These are phyloP conservation scores for Ammodytes marinus DNA, from an alignment of 2,113 vertebrate species.

Conservation along the genomic window DNA sequence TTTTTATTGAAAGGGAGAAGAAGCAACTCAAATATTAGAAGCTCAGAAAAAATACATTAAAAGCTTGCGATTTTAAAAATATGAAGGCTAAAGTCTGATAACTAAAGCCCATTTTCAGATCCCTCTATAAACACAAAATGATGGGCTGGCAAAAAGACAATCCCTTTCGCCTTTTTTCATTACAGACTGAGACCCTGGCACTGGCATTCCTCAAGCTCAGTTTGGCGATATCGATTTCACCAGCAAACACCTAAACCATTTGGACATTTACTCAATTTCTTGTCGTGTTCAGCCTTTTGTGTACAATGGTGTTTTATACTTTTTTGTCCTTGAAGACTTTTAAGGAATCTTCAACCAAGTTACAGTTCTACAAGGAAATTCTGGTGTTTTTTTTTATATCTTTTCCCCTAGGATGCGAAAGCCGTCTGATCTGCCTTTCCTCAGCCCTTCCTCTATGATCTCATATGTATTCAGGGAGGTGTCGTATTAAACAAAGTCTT, in stretches of 20 bases:
- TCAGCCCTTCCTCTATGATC: constrained; percentile 17
- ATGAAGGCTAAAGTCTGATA: constrained; percentile 58
- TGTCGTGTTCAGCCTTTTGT: background rate
- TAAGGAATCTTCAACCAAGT: background rate
- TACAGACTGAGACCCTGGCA: background rate
- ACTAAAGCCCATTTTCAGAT: constrained; percentile 58
- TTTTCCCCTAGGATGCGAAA: background rate
- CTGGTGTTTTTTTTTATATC: background rate
- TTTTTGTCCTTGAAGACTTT: constrained; percentile 6
- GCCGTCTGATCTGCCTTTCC: background rate
- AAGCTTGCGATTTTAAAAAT: constrained; percentile 68
- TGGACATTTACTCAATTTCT: constrained; percentile 25
- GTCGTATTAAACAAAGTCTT: constrained; percentile 43
- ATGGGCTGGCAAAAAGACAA: constrained; percentile 72
- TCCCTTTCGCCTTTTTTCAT: constrained; percentile 4
- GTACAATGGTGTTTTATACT: background rate
- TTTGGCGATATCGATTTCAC: constrained; percentile 9
- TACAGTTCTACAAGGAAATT: background rate
- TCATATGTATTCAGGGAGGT: constrained; percentile 25
- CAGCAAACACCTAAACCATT: constrained; percentile 19
- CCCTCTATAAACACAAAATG: constrained; percentile 47
- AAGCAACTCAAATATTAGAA: constrained; percentile 38
- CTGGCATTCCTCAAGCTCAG: background rate
- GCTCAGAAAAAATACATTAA: constrained; percentile 29
- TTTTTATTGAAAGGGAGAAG: constrained; percentile 5